phyloP scores from a whole-genome alignment of 1,140 invertebrate species.

The Trinorchestia longiramus region DNA sequence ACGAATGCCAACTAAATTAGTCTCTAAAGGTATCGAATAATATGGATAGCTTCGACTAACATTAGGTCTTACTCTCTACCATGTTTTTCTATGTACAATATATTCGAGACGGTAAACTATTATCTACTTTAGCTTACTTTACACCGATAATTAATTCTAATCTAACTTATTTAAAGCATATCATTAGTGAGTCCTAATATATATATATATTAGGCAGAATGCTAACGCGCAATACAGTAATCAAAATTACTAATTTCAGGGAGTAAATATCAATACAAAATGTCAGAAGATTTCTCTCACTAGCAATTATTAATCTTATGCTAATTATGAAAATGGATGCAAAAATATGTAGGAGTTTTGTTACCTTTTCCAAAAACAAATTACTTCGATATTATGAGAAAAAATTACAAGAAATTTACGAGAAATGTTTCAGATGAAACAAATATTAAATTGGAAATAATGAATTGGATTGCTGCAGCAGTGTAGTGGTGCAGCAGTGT shows the following conservation, averaged over 20 bases:
- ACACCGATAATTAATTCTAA: constrained; percentile 44
- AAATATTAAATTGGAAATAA: too few species aligned
- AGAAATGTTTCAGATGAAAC: too few species aligned
- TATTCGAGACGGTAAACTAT: constrained; percentile 25
- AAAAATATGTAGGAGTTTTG: neutral
- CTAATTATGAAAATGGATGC: neutral
- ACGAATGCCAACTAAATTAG: constrained; percentile 41
- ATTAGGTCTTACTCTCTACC: constrained; percentile 26
- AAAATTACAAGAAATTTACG: too few species aligned
- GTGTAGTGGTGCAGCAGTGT: too few species aligned
- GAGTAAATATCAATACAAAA: neutral
- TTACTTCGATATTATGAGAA: neutral
- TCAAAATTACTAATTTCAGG: neutral
- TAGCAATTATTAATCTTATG: neutral
- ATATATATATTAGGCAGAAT: constrained; percentile 1
- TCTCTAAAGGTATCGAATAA: constrained; percentile 33
- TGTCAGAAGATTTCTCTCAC: neutral
- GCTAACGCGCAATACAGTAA: neutral
- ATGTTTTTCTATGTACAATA: constrained; percentile 50
- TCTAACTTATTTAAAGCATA: constrained; percentile 53
- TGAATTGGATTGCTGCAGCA: too few species aligned
- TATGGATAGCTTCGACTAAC: constrained; percentile 29
- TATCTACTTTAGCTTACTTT: constrained; percentile 41
- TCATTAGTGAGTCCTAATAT: constrained; percentile 13
- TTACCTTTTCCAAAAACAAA: neutral